Conservation (phyloP, 2,888 invertebrate species). For the Melanargia galathea region DNA sequence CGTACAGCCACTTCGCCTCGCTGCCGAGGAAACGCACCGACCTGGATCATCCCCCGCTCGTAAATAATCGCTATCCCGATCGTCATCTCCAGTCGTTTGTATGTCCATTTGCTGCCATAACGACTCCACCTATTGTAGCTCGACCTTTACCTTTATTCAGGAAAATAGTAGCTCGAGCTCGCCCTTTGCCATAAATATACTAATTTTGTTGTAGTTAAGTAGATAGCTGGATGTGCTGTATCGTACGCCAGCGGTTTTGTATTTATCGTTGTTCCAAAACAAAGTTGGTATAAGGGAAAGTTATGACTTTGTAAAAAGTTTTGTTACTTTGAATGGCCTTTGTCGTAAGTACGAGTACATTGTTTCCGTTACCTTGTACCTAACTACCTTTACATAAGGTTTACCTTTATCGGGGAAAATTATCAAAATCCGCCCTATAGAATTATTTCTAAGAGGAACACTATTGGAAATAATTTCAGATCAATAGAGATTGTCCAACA, state of each 20-base stretch:
- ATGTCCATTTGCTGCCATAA: constrained; percentile 15
- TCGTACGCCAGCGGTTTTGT: not conserved
- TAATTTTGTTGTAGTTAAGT: no score
- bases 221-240: not conserved
- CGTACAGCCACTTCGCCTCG: constrained; percentile 45
- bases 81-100: constrained; percentile 18
- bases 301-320: constrained; percentile 7
- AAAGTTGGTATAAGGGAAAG: not conserved
- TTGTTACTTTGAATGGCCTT: constrained; percentile 3
- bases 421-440: no score
- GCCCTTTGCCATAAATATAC: no score
- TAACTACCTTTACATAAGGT: not conserved
- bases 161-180: not conserved
- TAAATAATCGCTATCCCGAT: constrained; percentile 38
- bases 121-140: constrained; percentile 17
- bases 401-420: no score
- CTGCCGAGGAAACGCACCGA: constrained; percentile 63
- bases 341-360: no score
- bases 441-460: no score
- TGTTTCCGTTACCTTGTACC: not conserved
- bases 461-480: no score
- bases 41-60: constrained; percentile 69
- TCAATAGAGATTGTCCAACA: not conserved
- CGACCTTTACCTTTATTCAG: constrained; percentile 13
- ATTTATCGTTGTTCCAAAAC: constrained; percentile 8